Percentiles rank a stretch among this genome's conserved stretches.
Conservation (phyloP, 2,797 vertebrate species). For the Pseudomugil tenellus region DNA sequence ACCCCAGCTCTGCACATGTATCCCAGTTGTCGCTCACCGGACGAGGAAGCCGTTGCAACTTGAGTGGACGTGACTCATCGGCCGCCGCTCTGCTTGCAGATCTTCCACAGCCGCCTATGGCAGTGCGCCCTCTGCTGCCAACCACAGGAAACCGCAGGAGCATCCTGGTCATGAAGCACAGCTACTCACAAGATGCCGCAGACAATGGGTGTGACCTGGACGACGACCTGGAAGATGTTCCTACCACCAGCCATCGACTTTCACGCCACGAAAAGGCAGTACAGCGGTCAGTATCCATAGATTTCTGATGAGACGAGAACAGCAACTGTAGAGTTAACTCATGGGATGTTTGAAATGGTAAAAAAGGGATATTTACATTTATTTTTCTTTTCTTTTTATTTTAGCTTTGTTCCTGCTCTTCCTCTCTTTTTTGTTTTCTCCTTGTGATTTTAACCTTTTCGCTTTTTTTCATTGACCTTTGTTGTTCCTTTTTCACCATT, state of each 20-base stretch:
- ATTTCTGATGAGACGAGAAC: conserved; percentile 89
- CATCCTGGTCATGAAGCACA: conserved; percentile 99
- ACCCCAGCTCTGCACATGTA: conserved; percentile 74
- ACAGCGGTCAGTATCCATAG: conserved; percentile 99
- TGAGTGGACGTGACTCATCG: conserved; percentile 88
- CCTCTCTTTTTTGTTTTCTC: conserved; percentile 49
- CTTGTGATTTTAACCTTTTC: conserved; percentile 47
- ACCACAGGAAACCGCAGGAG: conserved; percentile 89
- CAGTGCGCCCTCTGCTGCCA: conserved; percentile 88
- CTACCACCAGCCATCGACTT: conserved; percentile 97
- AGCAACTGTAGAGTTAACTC: conserved; percentile 51
- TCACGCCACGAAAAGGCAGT: conserved; percentile 97
- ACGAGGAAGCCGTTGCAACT: conserved; percentile 86
- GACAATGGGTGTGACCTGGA: conserved; percentile 92
- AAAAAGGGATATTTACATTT: conserved; percentile 50
- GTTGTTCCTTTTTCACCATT: conserved; percentile 54
- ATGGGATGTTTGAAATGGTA: conserved; percentile 67
- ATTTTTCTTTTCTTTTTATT: conserved; percentile 58
- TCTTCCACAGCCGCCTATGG: conserved; percentile 86
- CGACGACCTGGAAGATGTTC: conserved; percentile 97
- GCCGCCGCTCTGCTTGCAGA: conserved; percentile 90
- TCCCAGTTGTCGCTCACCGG: conserved; percentile 77
- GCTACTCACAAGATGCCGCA: conserved; percentile 94
- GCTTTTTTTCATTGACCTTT: conserved; percentile 64
- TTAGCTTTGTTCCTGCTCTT: conserved; percentile 53